Evolutionary conservation across 2,888 invertebrate genomes (phyloP), one percentile per base, ranked within the genome.

Genomic region (Pecten maximus): DNA sequence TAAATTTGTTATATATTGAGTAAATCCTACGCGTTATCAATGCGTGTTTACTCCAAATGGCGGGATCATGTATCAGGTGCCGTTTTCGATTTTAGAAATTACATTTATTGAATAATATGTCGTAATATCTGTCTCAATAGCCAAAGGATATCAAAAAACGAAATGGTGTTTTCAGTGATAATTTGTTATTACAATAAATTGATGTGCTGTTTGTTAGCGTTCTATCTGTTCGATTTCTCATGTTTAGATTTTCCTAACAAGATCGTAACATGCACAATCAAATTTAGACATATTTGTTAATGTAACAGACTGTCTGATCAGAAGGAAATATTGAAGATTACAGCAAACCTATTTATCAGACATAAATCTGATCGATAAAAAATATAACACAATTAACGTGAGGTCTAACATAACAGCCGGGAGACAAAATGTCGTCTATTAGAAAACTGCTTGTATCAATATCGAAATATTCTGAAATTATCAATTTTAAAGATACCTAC

Each of bases 201-300:
- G 74, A 74, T 35, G 74, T 15, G 74, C 74, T 74, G 74, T 74
- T 74, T 74, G 74, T 74, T 74, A 74, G 74, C 28, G 35, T 28
- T 0, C 0, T 74, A 74, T 74, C 74, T 35, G 74, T 74, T 28
- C 35, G 35, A 74, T 74, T 35, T 74, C 35, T 74, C 74, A 74
- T 74, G 74, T 74, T 74, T 74, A 74, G 74, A 23, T 74, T 74
- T 74, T 35, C 74, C 12, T 74, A 74, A 74, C 74, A 28, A 74
- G 74, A 74, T 74, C 28, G 35, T 23, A 60, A 35, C 74, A 0
- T 35, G 12, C 28, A 74, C 74, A 74, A 74, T 74, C 74, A 74
- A 74, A 74, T 74, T 74, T 74, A 74, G 74, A 74, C 74, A 74
- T 74, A 74, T 74, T 74, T 74, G 74, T 74, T 74, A 74, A 74